A percentile compares a stretch with the other conserved stretches of the same genome.
These are phyloP conservation scores for Littorina saxatilis DNA, from an alignment of 1,140 invertebrate genomes.

Conservation along the genomic window DNA sequence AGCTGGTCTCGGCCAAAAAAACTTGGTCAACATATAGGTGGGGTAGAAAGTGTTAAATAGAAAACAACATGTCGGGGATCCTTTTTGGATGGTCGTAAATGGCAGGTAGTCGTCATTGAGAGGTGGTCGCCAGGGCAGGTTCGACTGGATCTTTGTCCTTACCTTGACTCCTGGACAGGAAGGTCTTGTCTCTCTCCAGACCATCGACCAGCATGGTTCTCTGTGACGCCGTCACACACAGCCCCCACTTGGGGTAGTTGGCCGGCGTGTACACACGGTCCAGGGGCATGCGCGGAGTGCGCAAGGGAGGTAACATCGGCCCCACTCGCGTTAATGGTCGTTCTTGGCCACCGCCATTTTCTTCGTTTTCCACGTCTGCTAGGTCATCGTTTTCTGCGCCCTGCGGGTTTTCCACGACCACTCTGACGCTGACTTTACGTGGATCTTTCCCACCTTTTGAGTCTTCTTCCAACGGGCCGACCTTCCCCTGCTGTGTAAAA, in stretches of 20 bases:
- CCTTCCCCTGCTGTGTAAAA: constrained; percentile 6
- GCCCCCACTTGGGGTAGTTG: constrained; percentile 23
- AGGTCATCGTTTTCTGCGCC: not conserved
- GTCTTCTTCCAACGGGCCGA: not conserved
- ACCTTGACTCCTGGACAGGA: not conserved
- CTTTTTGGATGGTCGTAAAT: too few relatives aligned
- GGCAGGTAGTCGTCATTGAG: too few relatives aligned
- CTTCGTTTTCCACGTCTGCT: not conserved
- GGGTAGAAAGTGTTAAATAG: too few relatives aligned
- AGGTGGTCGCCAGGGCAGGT: too few relatives aligned
- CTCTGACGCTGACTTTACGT: not conserved
- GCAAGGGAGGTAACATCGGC: constrained; percentile 9
- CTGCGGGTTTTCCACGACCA: not conserved
- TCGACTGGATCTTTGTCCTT: too few relatives aligned
- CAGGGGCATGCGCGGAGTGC: not conserved
- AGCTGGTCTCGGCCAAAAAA: too few relatives aligned
- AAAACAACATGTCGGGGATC: too few relatives aligned
- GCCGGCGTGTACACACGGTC: constrained; percentile 19
- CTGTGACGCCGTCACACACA: constrained; percentile 12
- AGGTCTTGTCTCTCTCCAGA: not conserved
- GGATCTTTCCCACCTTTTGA: not conserved
- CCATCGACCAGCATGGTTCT: not conserved
- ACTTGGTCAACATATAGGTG: too few relatives aligned
- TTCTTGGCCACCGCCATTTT: not conserved
- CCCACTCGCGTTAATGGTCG: not conserved